A percentile compares a stretch with the other conserved stretches of the same genome.
phyloP scores from a whole-genome alignment of 1,140 invertebrate species.

The Spodoptera litura region DNA sequence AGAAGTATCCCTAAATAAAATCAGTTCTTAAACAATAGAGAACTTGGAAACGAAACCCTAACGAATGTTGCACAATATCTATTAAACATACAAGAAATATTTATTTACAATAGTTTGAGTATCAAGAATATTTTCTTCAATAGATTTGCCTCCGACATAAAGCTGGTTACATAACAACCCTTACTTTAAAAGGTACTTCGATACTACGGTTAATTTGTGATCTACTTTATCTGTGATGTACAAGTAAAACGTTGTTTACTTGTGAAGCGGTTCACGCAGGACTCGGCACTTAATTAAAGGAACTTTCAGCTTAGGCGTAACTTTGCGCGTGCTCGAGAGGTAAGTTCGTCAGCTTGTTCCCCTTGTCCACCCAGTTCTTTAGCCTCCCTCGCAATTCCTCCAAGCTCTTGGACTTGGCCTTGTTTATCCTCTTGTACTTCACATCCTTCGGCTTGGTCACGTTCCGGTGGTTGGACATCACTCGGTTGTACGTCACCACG shows the following conservation, averaged over 20 bases:
- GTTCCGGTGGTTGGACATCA: constrained; percentile 95
- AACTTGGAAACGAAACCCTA: constrained; percentile 51
- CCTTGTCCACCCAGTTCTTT: constrained; percentile 94
- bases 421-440: constrained; percentile 96
- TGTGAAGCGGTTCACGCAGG: constrained; percentile 18
- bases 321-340: constrained; percentile 85
- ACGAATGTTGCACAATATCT: constrained; percentile 44
- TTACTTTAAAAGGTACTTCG: constrained; percentile 54
- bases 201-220: constrained; percentile 42
- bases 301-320: constrained; percentile 75
- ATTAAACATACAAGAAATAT: constrained; percentile 52
- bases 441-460: constrained; percentile 96
- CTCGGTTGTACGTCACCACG: constrained; percentile 93
- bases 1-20: not conserved
- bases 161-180: constrained; percentile 62
- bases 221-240: constrained; percentile 23
- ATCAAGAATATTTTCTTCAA: constrained; percentile 75
- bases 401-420: constrained; percentile 95
- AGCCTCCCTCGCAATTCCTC: constrained; percentile 93
- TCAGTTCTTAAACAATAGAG: constrained; percentile 52
- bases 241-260: not conserved
- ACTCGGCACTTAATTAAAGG: constrained; percentile 53
- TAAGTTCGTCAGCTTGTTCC: constrained; percentile 87
- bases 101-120: constrained; percentile 79
- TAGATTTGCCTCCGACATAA: constrained; percentile 60